Base-by-base conservation (phyloP, 2,797 vertebrate genomes). In the Nasua narica region DNA sequence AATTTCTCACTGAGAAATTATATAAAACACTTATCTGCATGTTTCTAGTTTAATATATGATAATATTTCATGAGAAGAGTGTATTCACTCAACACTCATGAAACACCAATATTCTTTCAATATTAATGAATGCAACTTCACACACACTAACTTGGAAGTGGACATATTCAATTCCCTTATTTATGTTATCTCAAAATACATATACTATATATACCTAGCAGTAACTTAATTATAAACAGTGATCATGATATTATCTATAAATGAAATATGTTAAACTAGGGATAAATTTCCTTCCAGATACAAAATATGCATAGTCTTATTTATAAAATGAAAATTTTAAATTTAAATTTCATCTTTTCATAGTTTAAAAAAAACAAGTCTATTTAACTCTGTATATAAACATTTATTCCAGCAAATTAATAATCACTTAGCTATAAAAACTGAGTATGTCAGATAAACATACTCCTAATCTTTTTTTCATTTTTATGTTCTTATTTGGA, bases 111-210 rank as follows among this genome's bases (percentile, higher is more conserved):
- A 60, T 69, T 89, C 2, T 81, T 78, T 92, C 70, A 69, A 40
- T 82, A 81, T 69, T 89, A 92, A 58, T 95, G 23, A 91, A 78
- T 85, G 9, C 29, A 46, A 85, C 35, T 92, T 89, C 43, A 85
- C 81, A 76, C 60, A 69, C 11, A 85, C n/a, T 58, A 67, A 82
- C 6, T 67, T 46, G 78, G 7, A 43, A 84, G 27, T 74, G 8
- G 8, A 37, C 43, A 84, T 84, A 81, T 23, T 69, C 9, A 89
- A 62, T 14, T n/a, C 54, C 29, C 21, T 88, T 86, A 74, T 43
- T 81, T 69, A 62, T 74, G 14, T n/a, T 78, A 54, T 78, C 90
- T 92, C 27, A 89, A 94, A 77, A 65, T 83, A 13, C 9, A 87
- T 60, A 50, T 18, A 72, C 3, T 46, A 54, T 21, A 43, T 43